Evolutionary conservation across 2,113 vertebrate species (phyloP).

Genomic region (Arothron firmamentum): DNA sequence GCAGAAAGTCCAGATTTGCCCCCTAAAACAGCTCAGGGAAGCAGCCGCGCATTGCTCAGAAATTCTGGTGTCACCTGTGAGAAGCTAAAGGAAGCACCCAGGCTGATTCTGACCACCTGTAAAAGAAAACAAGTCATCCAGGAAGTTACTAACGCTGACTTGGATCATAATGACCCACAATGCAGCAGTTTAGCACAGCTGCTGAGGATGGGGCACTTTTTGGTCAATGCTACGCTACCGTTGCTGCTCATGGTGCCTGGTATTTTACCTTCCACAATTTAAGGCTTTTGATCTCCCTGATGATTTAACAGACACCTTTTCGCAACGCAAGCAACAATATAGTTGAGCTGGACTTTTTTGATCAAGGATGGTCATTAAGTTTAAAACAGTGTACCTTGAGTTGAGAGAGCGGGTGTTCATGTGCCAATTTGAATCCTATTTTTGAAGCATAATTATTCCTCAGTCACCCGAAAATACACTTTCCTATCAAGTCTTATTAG

Average conservation of each 20-base stretch:
- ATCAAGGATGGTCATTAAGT: conserved; percentile 40
- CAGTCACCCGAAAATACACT: conserved; percentile 63
- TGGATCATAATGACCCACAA: too few species aligned
- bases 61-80: too few species aligned
- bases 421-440: conserved; percentile 77
- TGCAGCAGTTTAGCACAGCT: not conserved
- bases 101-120: not conserved
- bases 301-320: not conserved
- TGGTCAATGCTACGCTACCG: too few species aligned
- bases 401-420: conserved; percentile 45
- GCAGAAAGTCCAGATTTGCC: not conserved
- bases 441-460: conserved; percentile 71
- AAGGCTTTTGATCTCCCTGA: not conserved
- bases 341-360: conserved; percentile 33
- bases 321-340: conserved; percentile 20
- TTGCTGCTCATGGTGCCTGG: too few species aligned
- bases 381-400: not conserved
- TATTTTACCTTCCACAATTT: too few species aligned
- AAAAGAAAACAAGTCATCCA: too few species aligned
- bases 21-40: conserved; percentile 1
- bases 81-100: not conserved
- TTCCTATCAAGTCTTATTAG: conserved; percentile 62
- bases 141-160: too few species aligned
- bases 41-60: not conserved
- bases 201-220: not conserved